phyloP scores from a whole-genome alignment of 2,797 vertebrate genomes.

The Diceros bicornis region DNA sequence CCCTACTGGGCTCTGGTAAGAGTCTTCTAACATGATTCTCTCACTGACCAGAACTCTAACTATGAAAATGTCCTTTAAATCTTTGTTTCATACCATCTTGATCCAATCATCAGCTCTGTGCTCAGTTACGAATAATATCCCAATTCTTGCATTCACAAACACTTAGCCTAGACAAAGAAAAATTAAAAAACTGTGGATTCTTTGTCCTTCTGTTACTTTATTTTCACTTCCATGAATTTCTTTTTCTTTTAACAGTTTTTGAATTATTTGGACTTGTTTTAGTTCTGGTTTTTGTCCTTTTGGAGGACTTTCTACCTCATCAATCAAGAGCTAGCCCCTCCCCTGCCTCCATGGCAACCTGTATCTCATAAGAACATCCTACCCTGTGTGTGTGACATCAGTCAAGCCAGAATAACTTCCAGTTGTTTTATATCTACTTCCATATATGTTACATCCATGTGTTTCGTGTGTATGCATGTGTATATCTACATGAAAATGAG shows the following conservation, averaged over 20 bases:
- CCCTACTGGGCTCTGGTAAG: not conserved
- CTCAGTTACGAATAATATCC: not conserved
- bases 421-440: not conserved
- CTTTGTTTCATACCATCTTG: not conserved
- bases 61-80: constrained; percentile 19
- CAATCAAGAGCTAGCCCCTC: not conserved
- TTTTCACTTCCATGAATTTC: not conserved
- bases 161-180: not conserved
- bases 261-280: not conserved
- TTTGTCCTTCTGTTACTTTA: not conserved
- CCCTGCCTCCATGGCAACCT: not conserved
- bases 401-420: not conserved
- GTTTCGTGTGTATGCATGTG: not conserved
- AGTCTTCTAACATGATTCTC: not conserved
- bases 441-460: not conserved
- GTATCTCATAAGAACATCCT: not conserved
- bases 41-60: not conserved
- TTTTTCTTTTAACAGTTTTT: not conserved
- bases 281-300: not conserved
- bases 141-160: not conserved
- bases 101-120: not conserved
- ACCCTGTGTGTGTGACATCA: not conserved
- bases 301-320: not conserved
- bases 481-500: not conserved
- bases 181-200: not conserved